Base-by-base conservation (phyloP, 2,888 invertebrate genomes). In the Ptilodon capucinus region DNA sequence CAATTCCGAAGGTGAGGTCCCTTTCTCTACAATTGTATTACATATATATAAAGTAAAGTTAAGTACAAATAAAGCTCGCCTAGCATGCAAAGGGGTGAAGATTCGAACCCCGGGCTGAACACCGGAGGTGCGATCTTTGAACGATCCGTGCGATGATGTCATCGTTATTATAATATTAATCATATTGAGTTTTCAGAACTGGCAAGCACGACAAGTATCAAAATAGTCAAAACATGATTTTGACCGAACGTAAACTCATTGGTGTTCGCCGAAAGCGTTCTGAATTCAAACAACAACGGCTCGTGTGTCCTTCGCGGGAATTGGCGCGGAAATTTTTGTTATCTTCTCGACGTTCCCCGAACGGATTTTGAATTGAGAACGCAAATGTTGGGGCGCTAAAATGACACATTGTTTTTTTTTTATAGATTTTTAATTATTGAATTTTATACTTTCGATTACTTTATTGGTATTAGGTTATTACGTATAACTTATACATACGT, bases 321-420 rank as follows among this genome's bases (percentile, higher is more conserved):
- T 81, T 79, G 84, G 85, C 82, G 84, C 86, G 89, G 89, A 89
- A 88, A 89, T 89, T 90, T 89, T 89, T 90, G 90, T 90, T 90
- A 88, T 90, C 88, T 89, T 88, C 88, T 88, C 87, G 89, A n/a
- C 87, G 81, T 90, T 89, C 89, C 82, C 81, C 84, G 89, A 90
- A 90, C 82, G 85, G 84, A 88, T 89, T 90, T 88, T 86, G 83
- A 89, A 90, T 88, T 86, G 88, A 90, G 89, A 86, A 88, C 86
- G 76, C 85, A 78, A 84, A 82, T 82, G 75, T 71, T 57, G 69
- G 57, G 61, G 58, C 73, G 66, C 74, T 87, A 87, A 86, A 76
- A 87, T 79, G 81, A 17, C 58, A 64, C 68, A 57, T 41, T 16
- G 6, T 16, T 34, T 43, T n/a, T n/a, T n/a, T n/a, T n/a, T n/a